These are phyloP conservation scores for Zophobas atratus DNA, from an alignment of 1,140 invertebrate genomes.

Conservation along the genomic window DNA sequence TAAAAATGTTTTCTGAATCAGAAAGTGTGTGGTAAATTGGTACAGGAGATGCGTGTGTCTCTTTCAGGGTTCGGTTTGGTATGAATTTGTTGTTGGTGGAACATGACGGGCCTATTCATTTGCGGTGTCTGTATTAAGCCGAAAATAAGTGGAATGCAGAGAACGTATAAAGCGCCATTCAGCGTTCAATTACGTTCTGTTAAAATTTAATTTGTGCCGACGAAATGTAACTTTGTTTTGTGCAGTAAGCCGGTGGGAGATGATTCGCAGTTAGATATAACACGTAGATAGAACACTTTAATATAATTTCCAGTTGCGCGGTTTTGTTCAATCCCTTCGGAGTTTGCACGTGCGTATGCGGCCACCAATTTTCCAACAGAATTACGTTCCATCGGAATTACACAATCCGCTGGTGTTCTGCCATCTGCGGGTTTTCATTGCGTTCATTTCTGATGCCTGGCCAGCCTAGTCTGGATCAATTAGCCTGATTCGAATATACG, in stretches of 20 bases:
- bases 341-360: constrained; percentile 63
- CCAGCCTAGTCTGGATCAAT: constrained; percentile 50
- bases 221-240: constrained; percentile 68
- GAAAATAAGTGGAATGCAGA: constrained; percentile 64
- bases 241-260: constrained; percentile 60
- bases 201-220: constrained; percentile 67
- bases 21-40: background rate
- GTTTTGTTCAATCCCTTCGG: constrained; percentile 64
- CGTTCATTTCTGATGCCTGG: constrained; percentile 37
- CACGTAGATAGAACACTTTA: constrained; percentile 59
- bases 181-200: constrained; percentile 67
- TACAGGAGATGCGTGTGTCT: background rate
- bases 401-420: constrained; percentile 26
- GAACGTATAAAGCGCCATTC: constrained; percentile 61
- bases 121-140: constrained; percentile 65
- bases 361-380: constrained; percentile 62
- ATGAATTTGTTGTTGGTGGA: constrained; percentile 54
- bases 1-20: too few relatives aligned
- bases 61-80: constrained; percentile 12
- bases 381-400: constrained; percentile 46
- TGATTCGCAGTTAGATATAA: constrained; percentile 48
- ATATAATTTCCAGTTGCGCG: constrained; percentile 65
- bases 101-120: constrained; percentile 62
- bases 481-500: constrained; percentile 57
- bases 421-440: constrained; percentile 41